Conservation (phyloP, 2,888 invertebrate genomes). For the Aporophyla lueneburgensis region DNA sequence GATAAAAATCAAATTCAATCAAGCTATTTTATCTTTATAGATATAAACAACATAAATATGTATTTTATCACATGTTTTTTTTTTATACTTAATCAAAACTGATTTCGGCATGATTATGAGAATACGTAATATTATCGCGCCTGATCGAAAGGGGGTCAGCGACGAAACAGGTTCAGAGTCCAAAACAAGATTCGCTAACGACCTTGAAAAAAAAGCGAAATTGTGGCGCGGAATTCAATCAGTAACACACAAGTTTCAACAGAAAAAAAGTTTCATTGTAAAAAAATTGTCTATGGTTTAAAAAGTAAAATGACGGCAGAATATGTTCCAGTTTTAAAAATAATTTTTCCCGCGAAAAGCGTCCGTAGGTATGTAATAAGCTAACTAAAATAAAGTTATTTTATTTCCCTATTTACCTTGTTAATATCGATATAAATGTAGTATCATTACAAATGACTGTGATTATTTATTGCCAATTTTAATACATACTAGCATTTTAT, state of each 20-base stretch:
- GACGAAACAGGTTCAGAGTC: conserved; percentile 38
- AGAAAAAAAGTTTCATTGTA: not conserved
- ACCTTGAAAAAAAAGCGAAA: conserved; percentile 52
- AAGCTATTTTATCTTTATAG: conserved; percentile 19
- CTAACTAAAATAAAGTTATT: not conserved
- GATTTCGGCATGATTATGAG: conserved; percentile 31
- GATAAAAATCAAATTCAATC: conserved; percentile 43
- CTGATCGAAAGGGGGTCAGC: conserved; percentile 50
- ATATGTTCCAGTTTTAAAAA: conserved; percentile 6
- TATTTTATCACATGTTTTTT: conserved; percentile 19
- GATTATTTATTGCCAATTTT: conserved; percentile 12
- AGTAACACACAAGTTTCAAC: not conserved
- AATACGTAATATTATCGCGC: conserved; percentile 40
- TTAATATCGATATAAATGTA: too few relatives aligned
- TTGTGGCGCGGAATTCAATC: conserved; percentile 34
- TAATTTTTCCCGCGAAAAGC: not conserved
- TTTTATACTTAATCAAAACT: conserved; percentile 16
- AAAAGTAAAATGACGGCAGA: not conserved
- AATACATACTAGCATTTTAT: not conserved
- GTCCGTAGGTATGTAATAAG: not conserved
- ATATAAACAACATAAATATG: not conserved
- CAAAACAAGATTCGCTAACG: conserved; percentile 48
- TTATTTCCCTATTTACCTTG: not conserved
- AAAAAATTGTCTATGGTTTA: conserved; percentile 8
- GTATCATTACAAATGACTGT: not conserved